Conservation (phyloP, 2,113 vertebrate species). For the Pseudolaguvia tuberculata region DNA sequence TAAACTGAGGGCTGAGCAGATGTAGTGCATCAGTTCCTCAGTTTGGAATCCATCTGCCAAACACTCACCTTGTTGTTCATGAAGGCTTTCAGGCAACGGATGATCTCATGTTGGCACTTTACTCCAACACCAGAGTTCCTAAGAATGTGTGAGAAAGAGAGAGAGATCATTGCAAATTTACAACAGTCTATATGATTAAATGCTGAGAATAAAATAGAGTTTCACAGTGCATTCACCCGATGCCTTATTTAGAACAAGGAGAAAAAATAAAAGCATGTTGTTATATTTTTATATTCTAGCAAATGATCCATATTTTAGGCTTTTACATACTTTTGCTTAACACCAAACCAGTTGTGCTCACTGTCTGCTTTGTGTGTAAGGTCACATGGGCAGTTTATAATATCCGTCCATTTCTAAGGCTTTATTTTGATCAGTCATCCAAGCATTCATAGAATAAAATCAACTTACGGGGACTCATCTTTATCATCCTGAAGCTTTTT, state of each 20-base stretch:
- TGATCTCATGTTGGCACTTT: constrained; percentile 82
- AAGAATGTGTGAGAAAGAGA: too few species aligned
- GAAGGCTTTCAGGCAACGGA: constrained; percentile 85
- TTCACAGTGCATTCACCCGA: background rate
- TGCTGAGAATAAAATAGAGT: background rate
- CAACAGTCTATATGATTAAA: too few species aligned
- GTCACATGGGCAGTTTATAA: background rate
- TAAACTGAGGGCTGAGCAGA: background rate
- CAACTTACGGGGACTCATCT: constrained; percentile 74
- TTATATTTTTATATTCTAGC: background rate
- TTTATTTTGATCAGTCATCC: background rate
- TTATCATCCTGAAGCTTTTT: constrained; percentile 78
- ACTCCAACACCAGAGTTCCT: constrained; percentile 54
- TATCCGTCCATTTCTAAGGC: background rate
- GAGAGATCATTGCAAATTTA: too few species aligned
- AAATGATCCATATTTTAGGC: background rate
- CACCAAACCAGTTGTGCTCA: too few species aligned
- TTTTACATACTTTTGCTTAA: too few species aligned
- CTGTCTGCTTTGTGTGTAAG: background rate
- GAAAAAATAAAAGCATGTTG: background rate
- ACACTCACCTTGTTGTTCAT: constrained; percentile 85
- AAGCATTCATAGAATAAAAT: background rate
- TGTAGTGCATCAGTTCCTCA: constrained; percentile 1
- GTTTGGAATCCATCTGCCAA: background rate
- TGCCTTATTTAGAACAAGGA: background rate